A percentile compares a stretch with the other conserved stretches of the same genome.
phyloP scores from a whole-genome alignment of 2,113 vertebrate species.

The Pongo abelii region DNA sequence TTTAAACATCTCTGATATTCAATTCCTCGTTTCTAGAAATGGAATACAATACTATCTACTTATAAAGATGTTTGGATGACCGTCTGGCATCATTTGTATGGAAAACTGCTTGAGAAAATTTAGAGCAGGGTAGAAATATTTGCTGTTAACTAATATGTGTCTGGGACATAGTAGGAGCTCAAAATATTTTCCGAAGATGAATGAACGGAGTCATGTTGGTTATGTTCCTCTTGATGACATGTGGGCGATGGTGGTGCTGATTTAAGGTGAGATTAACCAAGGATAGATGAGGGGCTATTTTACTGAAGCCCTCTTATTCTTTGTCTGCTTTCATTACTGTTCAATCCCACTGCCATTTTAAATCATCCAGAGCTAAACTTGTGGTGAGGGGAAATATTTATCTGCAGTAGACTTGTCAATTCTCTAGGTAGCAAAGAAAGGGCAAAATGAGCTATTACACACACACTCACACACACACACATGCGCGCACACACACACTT shows the following conservation, averaged over 20 bases:
- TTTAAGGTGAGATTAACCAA: neutral
- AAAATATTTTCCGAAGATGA: neutral
- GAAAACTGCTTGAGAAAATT: neutral
- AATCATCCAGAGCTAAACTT: neutral
- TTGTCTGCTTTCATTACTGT: neutral
- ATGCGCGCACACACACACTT: neutral
- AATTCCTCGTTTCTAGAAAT: neutral
- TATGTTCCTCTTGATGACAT: neutral
- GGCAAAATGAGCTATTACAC: neutral
- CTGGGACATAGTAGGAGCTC: neutral
- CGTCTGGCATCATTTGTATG: neutral
- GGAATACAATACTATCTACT: neutral
- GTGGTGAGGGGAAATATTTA: neutral
- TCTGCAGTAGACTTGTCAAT: neutral
- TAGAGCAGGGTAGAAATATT: neutral
- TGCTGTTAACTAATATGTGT: neutral
- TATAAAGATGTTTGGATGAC: neutral
- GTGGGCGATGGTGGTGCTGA: neutral
- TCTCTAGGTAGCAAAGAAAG: constrained; percentile 3
- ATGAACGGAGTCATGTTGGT: neutral
- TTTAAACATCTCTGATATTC: neutral
- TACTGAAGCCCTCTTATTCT: neutral
- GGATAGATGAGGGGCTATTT: neutral
- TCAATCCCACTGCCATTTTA: neutral
- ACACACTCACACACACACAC: neutral